Base-by-base conservation (phyloP, 2,888 invertebrate genomes). In the Steinernema carpocapsae region DNA sequence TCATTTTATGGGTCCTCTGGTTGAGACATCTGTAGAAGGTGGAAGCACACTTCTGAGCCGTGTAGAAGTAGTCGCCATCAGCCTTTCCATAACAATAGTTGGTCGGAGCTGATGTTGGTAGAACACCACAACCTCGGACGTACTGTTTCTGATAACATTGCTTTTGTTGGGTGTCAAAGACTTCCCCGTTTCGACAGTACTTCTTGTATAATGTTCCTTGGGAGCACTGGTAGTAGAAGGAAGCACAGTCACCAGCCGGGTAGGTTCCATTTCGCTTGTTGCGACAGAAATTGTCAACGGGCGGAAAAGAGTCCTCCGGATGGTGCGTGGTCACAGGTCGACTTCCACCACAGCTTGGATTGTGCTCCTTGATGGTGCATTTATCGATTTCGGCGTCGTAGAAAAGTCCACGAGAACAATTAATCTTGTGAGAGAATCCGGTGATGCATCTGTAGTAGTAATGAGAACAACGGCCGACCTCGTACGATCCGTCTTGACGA, bases 261-360 rank as follows among this genome's bases (percentile, higher is more conserved):
- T 79, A 81, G 56, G 70, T 71, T 19, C 79, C 78, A 52, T 81
- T 73, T n/a, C 74, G 24, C 37, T 81, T 78, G 10, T 46, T 56
- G 7, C 26, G 75, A 32, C 73, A 73, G 74, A 73, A 73, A 22
- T 7, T 29, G 74, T 24, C 26, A 10, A 72, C 74, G 7, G 29
- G 24, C 7, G 59, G 59, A n/a, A n/a, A n/a, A 56, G 59, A 12
- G 29, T 26, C 29, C 12, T 22, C 7, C 12, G 59, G 59, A 24
- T 10, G 7, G 6, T 56, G 59, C 17, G 12, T 17, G 6, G 43
- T 10, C 4, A 24, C 12, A 70, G 70, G 70, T 6, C 70, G 37
- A 43, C 14, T 70, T 6, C 70, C 70, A 42, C 70, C 70, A n/a
- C 71, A 70, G 37, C 10, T 6, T 14, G 71, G 71, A 10, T 17